phyloP scores from a whole-genome alignment of 2,113 vertebrate species.

The Chinchilla lanigera region DNA sequence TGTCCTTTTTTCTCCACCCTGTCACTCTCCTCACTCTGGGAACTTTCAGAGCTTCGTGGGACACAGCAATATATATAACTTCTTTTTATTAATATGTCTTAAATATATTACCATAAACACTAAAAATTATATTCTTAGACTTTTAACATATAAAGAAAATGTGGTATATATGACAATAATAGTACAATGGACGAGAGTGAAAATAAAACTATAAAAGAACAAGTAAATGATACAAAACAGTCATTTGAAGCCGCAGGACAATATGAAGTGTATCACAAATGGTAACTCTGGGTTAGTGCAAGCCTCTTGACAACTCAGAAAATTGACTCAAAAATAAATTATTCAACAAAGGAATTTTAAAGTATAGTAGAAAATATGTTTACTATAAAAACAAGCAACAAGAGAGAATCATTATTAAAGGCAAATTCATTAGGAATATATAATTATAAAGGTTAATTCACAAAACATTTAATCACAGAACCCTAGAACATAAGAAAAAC shows the following conservation, averaged over 20 bases:
- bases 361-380: background rate
- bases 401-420: background rate
- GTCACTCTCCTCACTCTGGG: too few relatives aligned
- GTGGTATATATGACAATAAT: background rate
- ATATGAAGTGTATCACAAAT: background rate
- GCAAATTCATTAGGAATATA: background rate
- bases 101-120: background rate
- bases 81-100: background rate
- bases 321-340: background rate
- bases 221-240: background rate
- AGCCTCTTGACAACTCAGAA: background rate
- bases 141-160: background rate
- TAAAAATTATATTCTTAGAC: conserved; percentile 1
- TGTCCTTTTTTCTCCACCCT: too few relatives aligned
- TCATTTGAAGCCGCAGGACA: background rate
- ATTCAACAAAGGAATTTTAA: conserved; percentile 23
- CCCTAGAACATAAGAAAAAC: background rate
- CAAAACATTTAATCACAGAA: background rate
- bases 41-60: too few relatives aligned
- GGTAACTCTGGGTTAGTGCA: background rate
- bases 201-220: background rate
- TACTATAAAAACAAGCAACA: background rate
- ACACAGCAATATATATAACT: background rate
- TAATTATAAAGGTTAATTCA: background rate
- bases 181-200: background rate